These are phyloP conservation scores for Rugalucina vietnamica DNA, from an alignment of 2,888 invertebrate species.

Conservation along the genomic window DNA sequence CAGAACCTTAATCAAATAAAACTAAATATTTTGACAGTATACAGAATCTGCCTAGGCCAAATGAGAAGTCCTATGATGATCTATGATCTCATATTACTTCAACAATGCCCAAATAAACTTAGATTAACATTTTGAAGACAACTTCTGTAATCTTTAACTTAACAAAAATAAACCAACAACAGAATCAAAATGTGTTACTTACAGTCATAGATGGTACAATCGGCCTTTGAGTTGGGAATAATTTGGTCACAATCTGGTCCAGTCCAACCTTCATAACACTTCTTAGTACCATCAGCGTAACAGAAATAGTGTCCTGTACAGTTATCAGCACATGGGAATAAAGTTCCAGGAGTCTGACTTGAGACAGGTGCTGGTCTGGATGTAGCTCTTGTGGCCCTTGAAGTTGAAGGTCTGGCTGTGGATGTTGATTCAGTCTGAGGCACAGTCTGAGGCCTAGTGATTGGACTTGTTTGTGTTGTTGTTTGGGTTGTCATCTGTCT, in stretches of 20 bases:
- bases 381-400: background rate
- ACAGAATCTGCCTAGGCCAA: too few species aligned
- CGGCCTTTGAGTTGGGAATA: constrained; percentile 32
- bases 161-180: too few species aligned
- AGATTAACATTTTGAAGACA: too few species aligned
- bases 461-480: constrained; percentile 16
- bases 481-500: background rate
- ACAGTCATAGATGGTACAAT: constrained; percentile 54
- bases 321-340: constrained; percentile 22
- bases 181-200: too few species aligned
- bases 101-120: too few species aligned
- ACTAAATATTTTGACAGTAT: too few species aligned
- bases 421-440: background rate
- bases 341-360: constrained; percentile 1
- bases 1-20: too few species aligned
- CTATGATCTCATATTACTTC: too few species aligned
- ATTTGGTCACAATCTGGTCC: constrained; percentile 42
- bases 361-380: background rate
- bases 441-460: background rate
- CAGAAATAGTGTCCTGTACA: constrained; percentile 46
- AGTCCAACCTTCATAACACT: constrained; percentile 45
- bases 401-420: background rate
- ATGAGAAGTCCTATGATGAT: too few species aligned
- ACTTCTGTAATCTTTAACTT: too few species aligned
- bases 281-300: constrained; percentile 25